Evolutionary conservation across 1,140 invertebrate species (phyloP).

Genomic region (Sarcophaga peregrina): DNA sequence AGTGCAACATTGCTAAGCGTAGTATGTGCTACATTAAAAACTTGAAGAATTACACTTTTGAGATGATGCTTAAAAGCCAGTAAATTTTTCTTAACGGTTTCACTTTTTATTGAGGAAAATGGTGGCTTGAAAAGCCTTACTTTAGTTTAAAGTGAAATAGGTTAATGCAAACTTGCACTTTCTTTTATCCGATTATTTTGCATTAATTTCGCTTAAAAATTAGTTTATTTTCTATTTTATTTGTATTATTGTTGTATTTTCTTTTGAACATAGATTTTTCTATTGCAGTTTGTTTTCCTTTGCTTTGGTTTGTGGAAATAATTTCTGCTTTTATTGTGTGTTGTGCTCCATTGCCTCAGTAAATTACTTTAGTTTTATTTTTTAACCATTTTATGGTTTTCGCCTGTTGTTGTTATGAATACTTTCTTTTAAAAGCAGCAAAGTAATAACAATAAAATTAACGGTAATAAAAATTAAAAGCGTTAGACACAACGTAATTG

Average conservation of each 20-base stretch:
- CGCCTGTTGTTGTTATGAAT: background rate
- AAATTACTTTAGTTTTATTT: conserved; percentile 28
- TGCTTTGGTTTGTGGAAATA: background rate
- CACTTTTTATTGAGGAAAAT: too few relatives aligned
- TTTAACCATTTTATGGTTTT: conserved; percentile 2
- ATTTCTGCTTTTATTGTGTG: background rate
- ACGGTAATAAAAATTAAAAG: background rate
- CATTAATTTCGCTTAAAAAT: conserved; percentile 8
- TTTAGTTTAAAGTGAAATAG: background rate
- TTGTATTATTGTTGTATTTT: background rate
- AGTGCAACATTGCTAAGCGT: too few relatives aligned
- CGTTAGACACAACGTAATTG: background rate
- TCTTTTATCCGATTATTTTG: background rate
- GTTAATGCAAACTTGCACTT: conserved; percentile 7
- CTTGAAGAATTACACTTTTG: too few relatives aligned
- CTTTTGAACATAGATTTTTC: background rate
- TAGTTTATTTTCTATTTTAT: background rate
- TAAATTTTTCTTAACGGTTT: too few relatives aligned
- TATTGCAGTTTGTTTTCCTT: background rate
- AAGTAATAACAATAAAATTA: background rate
- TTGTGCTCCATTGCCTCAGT: conserved; percentile 37
- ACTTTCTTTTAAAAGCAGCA: background rate
- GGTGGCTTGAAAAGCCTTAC: background rate
- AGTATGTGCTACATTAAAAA: too few relatives aligned
- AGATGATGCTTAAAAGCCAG: too few relatives aligned